Evolutionary conservation across 23 tunicate species (phyloP), one percentile per base, ranked within the genome.

Genomic region (Styela clava): DNA sequence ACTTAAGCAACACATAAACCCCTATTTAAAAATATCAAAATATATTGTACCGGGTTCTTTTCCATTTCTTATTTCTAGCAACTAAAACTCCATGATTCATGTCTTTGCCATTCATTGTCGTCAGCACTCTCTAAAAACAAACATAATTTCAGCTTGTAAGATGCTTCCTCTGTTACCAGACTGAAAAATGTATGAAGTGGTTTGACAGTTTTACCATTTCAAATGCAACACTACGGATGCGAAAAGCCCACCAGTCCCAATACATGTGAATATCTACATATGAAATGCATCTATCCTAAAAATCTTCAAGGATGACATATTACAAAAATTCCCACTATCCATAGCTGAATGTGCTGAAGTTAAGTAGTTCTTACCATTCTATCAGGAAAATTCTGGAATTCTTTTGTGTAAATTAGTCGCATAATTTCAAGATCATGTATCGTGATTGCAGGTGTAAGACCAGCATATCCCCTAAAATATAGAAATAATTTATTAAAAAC

Each of bases 1-100:
- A n/a, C n/a, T n/a, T n/a, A n/a, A n/a, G n/a, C n/a, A n/a, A n/a
- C n/a, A n/a, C n/a, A n/a, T n/a, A n/a, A n/a, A n/a, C n/a, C n/a
- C n/a, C n/a, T n/a, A n/a, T n/a, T n/a, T n/a, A n/a, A n/a, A n/a
- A n/a, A n/a, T n/a, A n/a, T n/a, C n/a, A n/a, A n/a, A n/a, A n/a
- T n/a, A n/a, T n/a, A n/a, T n/a, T n/a, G n/a, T 71, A 71, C 77
- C 77, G 34, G 23, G 16, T 71, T 71, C 77, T 71, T 32, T 71
- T 71, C 77, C 77, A 71, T 71, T 71, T 71, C 24, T 71, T 71
- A 20, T 34, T 35, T 21, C 7, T 26, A 2, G 24, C 34, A 21
- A 30, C 34, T 3, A 71, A 22, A 5, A 71, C 18, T 5, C 34
- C 34, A 26, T 71, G 77, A 71, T 71, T 71, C 35, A 71, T 71